Evolutionary conservation across 92 coral and sea anemone species (phyloP).

Genomic region (Epizoanthus stellaris): DNA sequence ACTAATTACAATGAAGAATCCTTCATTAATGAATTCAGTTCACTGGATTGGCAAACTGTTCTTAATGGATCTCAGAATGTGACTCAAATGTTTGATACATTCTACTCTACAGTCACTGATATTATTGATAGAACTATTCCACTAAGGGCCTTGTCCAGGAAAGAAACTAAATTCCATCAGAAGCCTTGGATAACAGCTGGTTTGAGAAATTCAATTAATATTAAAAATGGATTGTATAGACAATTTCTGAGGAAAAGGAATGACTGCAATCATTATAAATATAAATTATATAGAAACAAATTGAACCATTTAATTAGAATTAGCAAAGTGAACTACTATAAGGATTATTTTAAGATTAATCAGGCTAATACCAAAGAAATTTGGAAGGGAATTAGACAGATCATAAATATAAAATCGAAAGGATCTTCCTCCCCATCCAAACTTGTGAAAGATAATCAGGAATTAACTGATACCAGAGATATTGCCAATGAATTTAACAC

Average conservation of each 20-base stretch:
- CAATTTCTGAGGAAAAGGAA: slow-evolving; percentile 34
- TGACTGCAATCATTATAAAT: slow-evolving; percentile 33
- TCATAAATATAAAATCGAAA: slow-evolving; percentile 45
- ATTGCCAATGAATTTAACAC: not conserved
- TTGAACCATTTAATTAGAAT: no score
- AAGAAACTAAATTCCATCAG: slow-evolving; percentile 15
- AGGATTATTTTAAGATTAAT: no score
- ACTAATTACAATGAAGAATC: slow-evolving; percentile 32
- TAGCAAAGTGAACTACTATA: no score
- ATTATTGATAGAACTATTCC: slow-evolving; percentile 38
- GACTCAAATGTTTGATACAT: slow-evolving; percentile 33
- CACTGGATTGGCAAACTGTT: slow-evolving; percentile 33
- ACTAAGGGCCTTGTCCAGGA: slow-evolving; percentile 11
- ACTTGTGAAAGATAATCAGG: slow-evolving; percentile 44
- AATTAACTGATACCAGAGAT: not conserved
- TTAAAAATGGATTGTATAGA: slow-evolving; percentile 46
- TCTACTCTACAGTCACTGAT: slow-evolving; percentile 15
- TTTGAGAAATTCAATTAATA: slow-evolving; percentile 24
- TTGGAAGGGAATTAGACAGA: slow-evolving; percentile 52
- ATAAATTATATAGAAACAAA: slow-evolving; percentile 16
- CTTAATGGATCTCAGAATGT: slow-evolving; percentile 36
- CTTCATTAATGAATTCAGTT: slow-evolving; percentile 38
- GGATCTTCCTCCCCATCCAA: slow-evolving; percentile 29
- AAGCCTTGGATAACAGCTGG: slow-evolving; percentile 40
- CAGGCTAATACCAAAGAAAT: slow-evolving; percentile 21